A percentile compares a stretch with the other conserved stretches of the same genome.
Evolutionary conservation across 2,113 vertebrate genomes (phyloP).

Genomic region (Himantopus leucocephalus): DNA sequence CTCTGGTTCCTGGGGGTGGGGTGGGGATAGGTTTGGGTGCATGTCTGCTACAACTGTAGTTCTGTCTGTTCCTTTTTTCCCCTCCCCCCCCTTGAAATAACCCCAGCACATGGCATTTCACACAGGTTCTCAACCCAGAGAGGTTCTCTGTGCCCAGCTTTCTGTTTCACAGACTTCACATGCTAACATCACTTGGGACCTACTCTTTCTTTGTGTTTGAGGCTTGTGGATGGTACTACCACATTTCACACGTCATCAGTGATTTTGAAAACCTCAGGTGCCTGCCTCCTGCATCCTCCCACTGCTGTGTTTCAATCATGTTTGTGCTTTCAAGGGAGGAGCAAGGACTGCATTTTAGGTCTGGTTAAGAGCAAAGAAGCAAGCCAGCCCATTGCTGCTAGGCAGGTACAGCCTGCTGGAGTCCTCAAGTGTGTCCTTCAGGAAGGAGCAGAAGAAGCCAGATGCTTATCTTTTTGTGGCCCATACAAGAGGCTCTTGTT

Average conservation of each 20-base stretch:
- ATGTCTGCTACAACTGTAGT: neutral
- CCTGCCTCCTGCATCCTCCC: neutral
- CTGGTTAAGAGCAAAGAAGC: neutral
- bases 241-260: fast-evolving
- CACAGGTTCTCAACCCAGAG: neutral
- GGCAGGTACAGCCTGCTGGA: neutral
- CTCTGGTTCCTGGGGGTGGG: neutral
- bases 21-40: neutral
- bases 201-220: neutral
- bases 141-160: neutral
- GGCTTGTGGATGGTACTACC: neutral
- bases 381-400: neutral
- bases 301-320: neutral
- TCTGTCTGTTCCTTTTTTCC: neutral
- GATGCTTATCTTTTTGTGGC: neutral
- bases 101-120: neutral
- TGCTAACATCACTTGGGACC: neutral
- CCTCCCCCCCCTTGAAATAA: neutral
- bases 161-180: neutral
- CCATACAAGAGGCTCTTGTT: neutral
- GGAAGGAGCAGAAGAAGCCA: neutral
- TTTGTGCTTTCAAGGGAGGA: neutral
- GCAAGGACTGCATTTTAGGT: neutral
- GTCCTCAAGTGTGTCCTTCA: neutral
- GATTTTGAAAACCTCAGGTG: neutral